Conservation (phyloP, 2,797 vertebrate genomes). For the Propithecus perrieri region DNA sequence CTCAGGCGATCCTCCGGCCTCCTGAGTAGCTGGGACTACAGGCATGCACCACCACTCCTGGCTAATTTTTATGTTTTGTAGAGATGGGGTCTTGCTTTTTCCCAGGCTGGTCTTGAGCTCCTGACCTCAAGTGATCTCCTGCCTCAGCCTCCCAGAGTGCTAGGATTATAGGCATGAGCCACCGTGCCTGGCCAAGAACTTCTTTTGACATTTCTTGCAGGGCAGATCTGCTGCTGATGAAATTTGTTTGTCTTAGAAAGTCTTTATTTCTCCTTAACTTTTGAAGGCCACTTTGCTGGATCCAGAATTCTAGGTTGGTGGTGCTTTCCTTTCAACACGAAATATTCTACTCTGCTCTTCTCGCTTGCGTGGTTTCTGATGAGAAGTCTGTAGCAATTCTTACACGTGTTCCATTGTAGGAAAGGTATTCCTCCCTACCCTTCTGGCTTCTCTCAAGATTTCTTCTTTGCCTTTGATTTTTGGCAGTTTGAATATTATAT, state of each 20-base stretch:
- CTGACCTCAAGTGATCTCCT: not conserved
- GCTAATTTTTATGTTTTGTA: too few species aligned
- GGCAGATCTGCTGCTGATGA: not conserved
- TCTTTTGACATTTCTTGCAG: not conserved
- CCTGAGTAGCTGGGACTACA: too few species aligned
- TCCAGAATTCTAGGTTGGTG: not conserved
- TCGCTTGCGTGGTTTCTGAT: not conserved
- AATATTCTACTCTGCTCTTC: not conserved
- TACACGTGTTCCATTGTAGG: not conserved
- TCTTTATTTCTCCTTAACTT: not conserved
- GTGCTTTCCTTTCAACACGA: not conserved
- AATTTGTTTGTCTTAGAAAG: not conserved
- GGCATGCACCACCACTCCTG: too few species aligned
- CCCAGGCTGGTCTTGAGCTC: too few species aligned
- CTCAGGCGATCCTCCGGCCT: too few species aligned
- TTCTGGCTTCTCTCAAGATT: not conserved
- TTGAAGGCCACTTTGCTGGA: not conserved
- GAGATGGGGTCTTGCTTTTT: too few species aligned
- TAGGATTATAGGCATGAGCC: not conserved
- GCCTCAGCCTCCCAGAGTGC: not conserved
- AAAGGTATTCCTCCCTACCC: not conserved
- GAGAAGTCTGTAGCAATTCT: not conserved
- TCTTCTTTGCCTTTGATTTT: not conserved
- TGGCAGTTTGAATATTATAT: not conserved
- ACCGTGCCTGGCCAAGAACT: not conserved